Percentiles rank a stretch among this genome's conserved stretches.
Conservation (phyloP, 1,140 invertebrate genomes). For the Drosophila triauraria region DNA sequence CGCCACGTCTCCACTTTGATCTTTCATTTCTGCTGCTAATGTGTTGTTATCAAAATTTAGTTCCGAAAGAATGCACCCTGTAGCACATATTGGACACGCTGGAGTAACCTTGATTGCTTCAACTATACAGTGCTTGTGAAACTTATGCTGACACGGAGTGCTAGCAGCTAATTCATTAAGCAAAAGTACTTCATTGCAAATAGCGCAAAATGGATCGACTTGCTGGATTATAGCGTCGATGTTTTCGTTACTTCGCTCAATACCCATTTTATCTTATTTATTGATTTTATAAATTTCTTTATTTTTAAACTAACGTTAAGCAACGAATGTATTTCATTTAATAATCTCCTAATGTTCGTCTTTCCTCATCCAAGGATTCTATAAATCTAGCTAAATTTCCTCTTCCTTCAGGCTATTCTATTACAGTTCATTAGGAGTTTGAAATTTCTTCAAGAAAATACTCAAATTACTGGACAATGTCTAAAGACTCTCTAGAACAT, state of each 20-base stretch:
- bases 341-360: too few species aligned
- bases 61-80: not conserved
- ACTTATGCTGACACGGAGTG: not conserved
- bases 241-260: not conserved
- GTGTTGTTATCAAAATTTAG: not conserved
- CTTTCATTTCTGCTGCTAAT: constrained; percentile 3
- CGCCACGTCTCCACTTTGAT: not conserved
- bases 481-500: too few species aligned
- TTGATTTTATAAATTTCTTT: too few species aligned
- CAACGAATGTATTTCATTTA: not conserved
- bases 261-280: not conserved
- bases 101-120: not conserved
- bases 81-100: not conserved
- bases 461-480: too few species aligned
- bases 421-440: too few species aligned
- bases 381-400: too few species aligned
- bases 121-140: not conserved
- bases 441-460: not conserved
- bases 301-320: not conserved
- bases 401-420: too few species aligned
- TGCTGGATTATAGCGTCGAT: not conserved
- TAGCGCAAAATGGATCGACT: not conserved
- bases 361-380: too few species aligned
- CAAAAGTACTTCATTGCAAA: not conserved
- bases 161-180: not conserved